These are phyloP conservation scores for Nestor notabilis DNA, from an alignment of 2,113 vertebrate genomes.

Conservation along the genomic window DNA sequence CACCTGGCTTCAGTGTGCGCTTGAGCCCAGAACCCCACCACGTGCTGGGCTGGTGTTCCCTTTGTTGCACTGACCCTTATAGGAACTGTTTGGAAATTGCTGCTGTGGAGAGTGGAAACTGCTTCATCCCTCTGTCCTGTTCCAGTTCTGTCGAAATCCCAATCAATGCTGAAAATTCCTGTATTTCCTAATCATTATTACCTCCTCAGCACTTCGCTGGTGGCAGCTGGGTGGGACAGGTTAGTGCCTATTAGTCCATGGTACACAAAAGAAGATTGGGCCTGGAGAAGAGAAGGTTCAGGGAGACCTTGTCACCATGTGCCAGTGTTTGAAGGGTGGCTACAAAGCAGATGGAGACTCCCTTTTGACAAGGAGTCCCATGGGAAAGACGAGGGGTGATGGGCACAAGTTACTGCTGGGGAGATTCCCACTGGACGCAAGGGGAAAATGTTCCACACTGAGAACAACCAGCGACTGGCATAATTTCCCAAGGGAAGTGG, in stretches of 20 bases:
- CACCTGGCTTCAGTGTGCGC: background rate
- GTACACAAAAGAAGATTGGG: background rate
- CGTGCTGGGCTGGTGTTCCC: background rate
- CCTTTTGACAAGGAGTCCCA: background rate
- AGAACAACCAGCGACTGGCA: background rate
- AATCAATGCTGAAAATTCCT: fast-evolving
- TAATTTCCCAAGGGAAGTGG: background rate
- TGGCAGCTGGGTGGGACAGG: fast-evolving
- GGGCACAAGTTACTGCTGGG: background rate
- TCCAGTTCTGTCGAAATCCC: background rate
- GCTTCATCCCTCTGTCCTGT: fast-evolving
- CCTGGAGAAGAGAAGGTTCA: background rate
- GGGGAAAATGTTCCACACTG: background rate
- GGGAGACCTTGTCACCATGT: background rate
- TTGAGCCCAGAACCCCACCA: background rate
- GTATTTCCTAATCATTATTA: too few relatives aligned
- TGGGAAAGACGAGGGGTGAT: background rate
- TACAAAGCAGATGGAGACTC: background rate
- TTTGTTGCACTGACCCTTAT: fast-evolving
- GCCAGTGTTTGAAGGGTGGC: background rate
- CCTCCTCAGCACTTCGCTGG: background rate
- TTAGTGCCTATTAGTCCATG: background rate
- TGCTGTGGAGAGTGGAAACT: fast-evolving
- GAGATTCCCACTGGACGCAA: background rate
- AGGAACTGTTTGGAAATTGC: background rate